Base-by-base conservation (phyloP, 2,797 vertebrate species). In the Tinamus major region DNA sequence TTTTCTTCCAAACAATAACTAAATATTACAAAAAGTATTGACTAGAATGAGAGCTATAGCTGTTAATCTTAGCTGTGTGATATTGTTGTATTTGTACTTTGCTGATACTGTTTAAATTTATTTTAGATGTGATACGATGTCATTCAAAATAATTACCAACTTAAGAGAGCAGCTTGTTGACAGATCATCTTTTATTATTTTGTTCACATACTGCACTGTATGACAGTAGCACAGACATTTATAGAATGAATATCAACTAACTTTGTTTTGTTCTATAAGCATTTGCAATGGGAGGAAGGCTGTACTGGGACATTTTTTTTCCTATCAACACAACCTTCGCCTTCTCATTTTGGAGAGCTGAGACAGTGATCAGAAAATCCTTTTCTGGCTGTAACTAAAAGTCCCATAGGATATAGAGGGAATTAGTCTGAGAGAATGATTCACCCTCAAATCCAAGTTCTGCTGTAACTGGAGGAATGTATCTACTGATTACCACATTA, bases 1-100 rank as follows among this genome's bases (percentile, higher is more conserved):
- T 97, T 96, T 97, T 96, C 95, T 97, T 97, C 91, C 95, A 97
- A 97, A 96, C 93, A 97, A 97, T 97, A 96, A 94, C 92, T 87
- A 92, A 95, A 96, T 95, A 94, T 97, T 97, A 96, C 89, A 96
- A 96, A 96, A 97, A 97, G 97, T 94, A 97, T 96, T 96, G 97
- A 96, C 93, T 89, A 92, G 89, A 95, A 92, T 94, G 86, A 93
- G 94, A 96, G 82, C 91, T 92, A 97, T 97, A 97, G 96, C 96
- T 97, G 97, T 97, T 97, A 95, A 97, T 95, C 96, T 96, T 97
- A 96, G 92, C 89, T 93, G 85, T 92, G 89, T 96, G 85, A 95
- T 95, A 92, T 85, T 96, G 95, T 95, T 95, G 90, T 96, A 96
- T 94, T 92, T 96, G 91, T 95, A 93, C 93, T 95, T 94, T 84